Conservation (phyloP, 2,113 vertebrate genomes). For the Siniperca knerii region DNA sequence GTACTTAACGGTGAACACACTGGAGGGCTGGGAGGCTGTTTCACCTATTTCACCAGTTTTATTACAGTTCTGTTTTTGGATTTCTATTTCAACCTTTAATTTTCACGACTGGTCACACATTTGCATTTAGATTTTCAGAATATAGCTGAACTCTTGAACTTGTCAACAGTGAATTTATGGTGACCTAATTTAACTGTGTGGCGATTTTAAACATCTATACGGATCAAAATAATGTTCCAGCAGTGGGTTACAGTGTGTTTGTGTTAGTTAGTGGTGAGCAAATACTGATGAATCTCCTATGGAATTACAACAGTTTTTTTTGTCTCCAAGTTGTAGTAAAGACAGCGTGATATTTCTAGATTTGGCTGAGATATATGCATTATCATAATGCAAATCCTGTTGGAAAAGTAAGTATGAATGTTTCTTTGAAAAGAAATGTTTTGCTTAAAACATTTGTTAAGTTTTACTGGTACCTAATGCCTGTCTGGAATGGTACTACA, state of each 20-base stretch:
- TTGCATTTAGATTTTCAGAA: slow-evolving; percentile 13
- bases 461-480: neutral
- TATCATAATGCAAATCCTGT: neutral
- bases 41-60: neutral
- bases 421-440: neutral
- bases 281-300: neutral
- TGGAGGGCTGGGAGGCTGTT: neutral
- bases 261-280: neutral
- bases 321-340: neutral
- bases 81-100: neutral
- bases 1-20: neutral
- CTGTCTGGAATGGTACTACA: no score
- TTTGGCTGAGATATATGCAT: neutral
- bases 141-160: slow-evolving; percentile 21
- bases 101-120: neutral
- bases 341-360: neutral
- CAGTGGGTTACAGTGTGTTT: neutral
- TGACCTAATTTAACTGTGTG: neutral
- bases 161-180: neutral
- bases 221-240: neutral
- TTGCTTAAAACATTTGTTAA: neutral
- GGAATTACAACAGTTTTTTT: no score
- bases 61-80: neutral
- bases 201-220: neutral
- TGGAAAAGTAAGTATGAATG: neutral